Percentiles rank a stretch among this genome's conserved stretches.
These are phyloP conservation scores for Caenorhabditis doughertyi DNA, from an alignment of 2,888 invertebrate genomes.

Conservation along the genomic window DNA sequence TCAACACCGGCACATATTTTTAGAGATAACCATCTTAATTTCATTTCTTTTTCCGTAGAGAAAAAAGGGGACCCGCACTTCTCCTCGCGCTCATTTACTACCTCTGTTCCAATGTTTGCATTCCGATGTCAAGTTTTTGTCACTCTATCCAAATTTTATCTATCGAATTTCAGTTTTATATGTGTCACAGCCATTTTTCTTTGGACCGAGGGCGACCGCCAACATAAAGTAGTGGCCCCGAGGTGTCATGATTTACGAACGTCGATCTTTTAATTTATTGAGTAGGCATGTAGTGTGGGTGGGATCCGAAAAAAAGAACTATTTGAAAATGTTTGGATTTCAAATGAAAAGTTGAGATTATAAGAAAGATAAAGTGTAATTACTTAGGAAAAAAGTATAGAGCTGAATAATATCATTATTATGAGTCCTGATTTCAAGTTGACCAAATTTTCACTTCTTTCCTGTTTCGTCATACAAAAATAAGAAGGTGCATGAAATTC, in stretches of 20 bases:
- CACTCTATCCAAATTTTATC: conserved; percentile 22
- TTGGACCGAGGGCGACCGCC: not conserved
- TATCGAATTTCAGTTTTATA: conserved; percentile 51
- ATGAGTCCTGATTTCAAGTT: too few relatives aligned
- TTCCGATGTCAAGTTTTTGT: conserved; percentile 59
- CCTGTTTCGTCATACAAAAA: too few relatives aligned
- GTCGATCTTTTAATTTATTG: conserved; percentile 43
- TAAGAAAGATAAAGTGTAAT: not conserved
- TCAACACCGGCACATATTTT: conserved; percentile 22
- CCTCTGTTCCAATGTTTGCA: conserved; percentile 62
- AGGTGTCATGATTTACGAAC: conserved; percentile 57
- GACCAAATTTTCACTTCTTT: too few relatives aligned
- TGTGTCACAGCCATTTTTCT: conserved; percentile 49
- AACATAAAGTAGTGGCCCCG: not conserved
- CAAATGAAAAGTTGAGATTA: not conserved
- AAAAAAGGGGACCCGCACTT: conserved; percentile 28
- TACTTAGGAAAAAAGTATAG: too few relatives aligned
- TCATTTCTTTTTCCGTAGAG: not conserved
- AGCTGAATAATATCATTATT: too few relatives aligned
- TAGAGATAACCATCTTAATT: conserved; percentile 37
- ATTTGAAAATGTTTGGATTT: conserved; percentile 17
- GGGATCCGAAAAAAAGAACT: not conserved
- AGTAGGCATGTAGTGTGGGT: conserved; percentile 9
- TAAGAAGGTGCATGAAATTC: too few relatives aligned
- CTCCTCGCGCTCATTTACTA: not conserved